phyloP scores from a whole-genome alignment of 35 echinoderm and acorn worm species.

The Lytechinus variegatus region DNA sequence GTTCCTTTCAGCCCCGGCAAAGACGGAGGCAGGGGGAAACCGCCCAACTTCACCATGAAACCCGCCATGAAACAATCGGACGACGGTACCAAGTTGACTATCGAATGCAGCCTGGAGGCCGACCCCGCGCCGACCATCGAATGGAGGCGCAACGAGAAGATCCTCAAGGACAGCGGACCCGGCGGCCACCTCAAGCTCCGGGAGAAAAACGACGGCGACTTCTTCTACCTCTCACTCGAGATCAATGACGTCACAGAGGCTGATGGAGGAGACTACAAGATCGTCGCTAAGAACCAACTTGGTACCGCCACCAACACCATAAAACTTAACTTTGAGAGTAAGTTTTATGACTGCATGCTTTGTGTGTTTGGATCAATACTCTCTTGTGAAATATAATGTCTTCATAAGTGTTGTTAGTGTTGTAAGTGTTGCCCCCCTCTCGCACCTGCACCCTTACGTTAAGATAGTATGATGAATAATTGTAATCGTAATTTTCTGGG shows the following conservation, averaged over 20 bases:
- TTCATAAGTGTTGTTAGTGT: too few species aligned
- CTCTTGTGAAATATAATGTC: background rate
- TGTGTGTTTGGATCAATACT: background rate
- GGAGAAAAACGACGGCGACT: slow-evolving; percentile 72
- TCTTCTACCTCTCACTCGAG: slow-evolving; percentile 79
- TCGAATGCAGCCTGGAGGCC: slow-evolving; percentile 81
- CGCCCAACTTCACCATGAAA: slow-evolving; percentile 99
- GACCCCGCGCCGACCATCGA: slow-evolving; percentile 78
- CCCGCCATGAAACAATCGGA: slow-evolving; percentile 88
- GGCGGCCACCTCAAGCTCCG: slow-evolving; percentile 75
- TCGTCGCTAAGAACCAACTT: slow-evolving; percentile 87
- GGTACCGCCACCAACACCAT: slow-evolving; percentile 96
- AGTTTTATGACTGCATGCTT: slow-evolving; percentile 9
- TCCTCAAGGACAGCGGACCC: slow-evolving; percentile 74
- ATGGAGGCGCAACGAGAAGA: slow-evolving; percentile 67
- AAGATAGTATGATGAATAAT: too few species aligned
- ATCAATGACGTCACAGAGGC: slow-evolving; percentile 82
- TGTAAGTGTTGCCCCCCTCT: too few species aligned
- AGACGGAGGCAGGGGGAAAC: slow-evolving; percentile 69
- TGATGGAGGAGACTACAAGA: slow-evolving; percentile 93
- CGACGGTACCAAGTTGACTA: slow-evolving; percentile 89
- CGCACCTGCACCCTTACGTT: too few species aligned
- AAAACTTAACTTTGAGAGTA: slow-evolving; percentile 96
- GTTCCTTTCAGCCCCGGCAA: background rate
- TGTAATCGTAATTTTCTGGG: too few species aligned